Conservation (phyloP, 2,113 vertebrate species). For the Orcinus orca region DNA sequence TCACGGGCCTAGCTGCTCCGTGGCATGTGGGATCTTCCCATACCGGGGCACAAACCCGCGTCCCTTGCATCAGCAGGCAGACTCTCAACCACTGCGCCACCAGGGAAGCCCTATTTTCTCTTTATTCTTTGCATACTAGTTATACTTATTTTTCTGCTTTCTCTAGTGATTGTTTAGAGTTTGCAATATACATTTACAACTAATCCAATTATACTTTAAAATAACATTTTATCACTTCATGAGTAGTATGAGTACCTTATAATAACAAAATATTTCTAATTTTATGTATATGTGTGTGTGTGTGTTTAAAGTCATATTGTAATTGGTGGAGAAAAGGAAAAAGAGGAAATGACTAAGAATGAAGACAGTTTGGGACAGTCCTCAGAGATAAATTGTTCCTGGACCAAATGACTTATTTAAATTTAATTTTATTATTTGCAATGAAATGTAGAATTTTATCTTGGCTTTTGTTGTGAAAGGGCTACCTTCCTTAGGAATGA, state of each 20-base stretch:
- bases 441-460: neutral
- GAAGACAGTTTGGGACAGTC: neutral
- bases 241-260: neutral
- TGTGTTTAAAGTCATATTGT: neutral
- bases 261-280: neutral
- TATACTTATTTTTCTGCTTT: neutral
- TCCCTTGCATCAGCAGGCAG: too few species aligned
- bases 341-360: neutral
- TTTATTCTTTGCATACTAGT: neutral
- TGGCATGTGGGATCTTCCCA: accelerated
- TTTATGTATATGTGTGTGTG: neutral
- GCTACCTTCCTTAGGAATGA: neutral
- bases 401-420: neutral
- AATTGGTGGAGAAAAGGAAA: neutral
- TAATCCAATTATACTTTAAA: neutral
- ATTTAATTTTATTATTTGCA: neutral
- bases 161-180: neutral
- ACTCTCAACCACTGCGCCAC: too few species aligned
- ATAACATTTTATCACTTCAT: neutral
- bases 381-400: neutral
- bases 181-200: neutral
- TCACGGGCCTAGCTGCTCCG: too few species aligned
- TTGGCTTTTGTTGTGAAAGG: neutral
- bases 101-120: neutral
- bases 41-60: accelerated